Evolutionary conservation across 2,797 vertebrate species (phyloP).

Genomic region (Oceanodroma leucorhoa): DNA sequence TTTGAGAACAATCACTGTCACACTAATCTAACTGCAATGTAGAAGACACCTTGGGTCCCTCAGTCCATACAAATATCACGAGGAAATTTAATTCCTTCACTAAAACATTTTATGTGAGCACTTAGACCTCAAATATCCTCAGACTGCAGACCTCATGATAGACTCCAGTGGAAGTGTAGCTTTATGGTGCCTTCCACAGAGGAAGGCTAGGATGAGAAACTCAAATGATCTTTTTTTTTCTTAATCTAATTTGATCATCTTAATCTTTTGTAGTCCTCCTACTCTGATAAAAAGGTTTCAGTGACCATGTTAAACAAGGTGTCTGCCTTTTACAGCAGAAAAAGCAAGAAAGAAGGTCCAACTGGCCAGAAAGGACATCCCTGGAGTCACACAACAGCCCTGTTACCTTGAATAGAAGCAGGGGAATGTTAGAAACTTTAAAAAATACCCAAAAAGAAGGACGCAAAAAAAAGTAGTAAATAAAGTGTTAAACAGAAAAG

Average conservation of each 20-base stretch:
- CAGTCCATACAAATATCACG: rapidly evolving
- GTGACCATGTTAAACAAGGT: not conserved
- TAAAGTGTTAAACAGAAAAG: not conserved
- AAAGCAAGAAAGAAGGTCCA: not conserved
- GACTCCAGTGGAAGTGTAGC: not conserved
- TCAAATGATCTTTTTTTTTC: not conserved
- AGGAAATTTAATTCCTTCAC: not conserved
- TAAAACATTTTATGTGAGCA: rapidly evolving
- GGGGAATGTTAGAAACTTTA: not conserved
- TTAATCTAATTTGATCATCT: not conserved
- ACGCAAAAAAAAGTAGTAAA: not conserved
- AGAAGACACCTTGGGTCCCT: not conserved
- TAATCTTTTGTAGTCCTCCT: not conserved
- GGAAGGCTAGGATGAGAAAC: not conserved
- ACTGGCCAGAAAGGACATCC: not conserved
- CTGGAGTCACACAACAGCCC: not conserved
- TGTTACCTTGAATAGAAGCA: not conserved
- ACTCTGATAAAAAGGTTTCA: not conserved
- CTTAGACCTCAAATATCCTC: rapidly evolving
- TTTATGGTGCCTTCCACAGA: not conserved
- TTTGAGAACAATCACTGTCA: not conserved
- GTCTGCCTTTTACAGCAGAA: not conserved
- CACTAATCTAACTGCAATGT: rapidly evolving
- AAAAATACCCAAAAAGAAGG: not conserved
- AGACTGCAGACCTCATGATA: rapidly evolving